Conservation (phyloP, 2,888 invertebrate species). For the Hermaeophaga mercurialis region DNA sequence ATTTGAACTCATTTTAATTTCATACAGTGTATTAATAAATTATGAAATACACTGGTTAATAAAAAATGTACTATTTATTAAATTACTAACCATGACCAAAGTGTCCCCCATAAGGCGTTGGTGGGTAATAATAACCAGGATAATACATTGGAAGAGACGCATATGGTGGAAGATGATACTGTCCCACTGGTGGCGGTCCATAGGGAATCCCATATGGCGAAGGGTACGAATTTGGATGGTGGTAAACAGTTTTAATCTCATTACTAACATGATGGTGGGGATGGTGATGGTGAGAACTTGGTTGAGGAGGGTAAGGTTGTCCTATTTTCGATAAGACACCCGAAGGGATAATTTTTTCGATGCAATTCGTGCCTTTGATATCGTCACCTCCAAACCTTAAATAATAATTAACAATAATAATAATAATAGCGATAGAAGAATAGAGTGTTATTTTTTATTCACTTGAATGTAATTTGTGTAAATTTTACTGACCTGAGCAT, state of each 20-base stretch:
- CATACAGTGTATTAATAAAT: no score
- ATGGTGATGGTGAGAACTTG: conserved; percentile 6
- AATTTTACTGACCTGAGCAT: conserved; percentile 33
- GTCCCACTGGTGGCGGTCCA: neutral
- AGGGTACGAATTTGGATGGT: neutral
- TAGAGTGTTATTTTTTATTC: neutral
- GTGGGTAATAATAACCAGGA: conserved; percentile 34
- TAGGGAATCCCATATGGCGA: neutral
- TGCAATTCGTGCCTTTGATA: conserved; percentile 31
- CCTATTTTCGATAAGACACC: neutral
- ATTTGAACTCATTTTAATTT: no score
- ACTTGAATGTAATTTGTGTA: neutral
- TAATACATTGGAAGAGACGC: conserved; percentile 10
- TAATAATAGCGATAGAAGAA: no score
- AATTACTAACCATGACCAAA: no score
- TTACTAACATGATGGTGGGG: conserved; percentile 1
- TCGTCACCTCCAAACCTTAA: conserved; percentile 41
- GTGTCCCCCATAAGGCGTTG: conserved; percentile 20
- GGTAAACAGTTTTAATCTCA: neutral
- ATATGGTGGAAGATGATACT: conserved; percentile 5
- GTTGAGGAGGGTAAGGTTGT: conserved; percentile 3
- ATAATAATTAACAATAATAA: neutral
- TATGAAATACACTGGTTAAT: no score
- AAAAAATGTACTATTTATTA: no score
- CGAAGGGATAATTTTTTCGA: conserved; percentile 1